Evolutionary conservation across 2,797 vertebrate species (phyloP).

Genomic region (Pitangus sulphuratus): DNA sequence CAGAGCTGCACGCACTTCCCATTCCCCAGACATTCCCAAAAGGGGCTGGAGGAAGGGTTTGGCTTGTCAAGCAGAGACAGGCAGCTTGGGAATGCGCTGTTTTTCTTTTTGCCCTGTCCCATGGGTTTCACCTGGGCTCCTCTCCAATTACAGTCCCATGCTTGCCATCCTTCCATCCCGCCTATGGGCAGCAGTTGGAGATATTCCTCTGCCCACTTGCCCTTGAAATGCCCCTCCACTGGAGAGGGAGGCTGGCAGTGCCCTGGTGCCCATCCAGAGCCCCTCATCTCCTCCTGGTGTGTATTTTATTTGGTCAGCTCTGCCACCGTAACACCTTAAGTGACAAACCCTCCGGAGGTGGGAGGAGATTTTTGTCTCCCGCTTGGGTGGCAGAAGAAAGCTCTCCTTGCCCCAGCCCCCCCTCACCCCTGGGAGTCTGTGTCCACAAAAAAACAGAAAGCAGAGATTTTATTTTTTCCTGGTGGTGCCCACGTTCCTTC

Average conservation of each 20-base stretch:
- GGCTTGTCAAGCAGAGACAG: neutral
- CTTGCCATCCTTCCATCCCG: neutral
- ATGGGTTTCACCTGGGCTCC: neutral
- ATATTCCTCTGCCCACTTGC: neutral
- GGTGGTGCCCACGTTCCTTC: neutral
- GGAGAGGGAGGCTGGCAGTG: neutral
- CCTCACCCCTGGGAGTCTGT: neutral
- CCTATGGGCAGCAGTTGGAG: neutral
- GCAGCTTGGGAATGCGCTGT: neutral
- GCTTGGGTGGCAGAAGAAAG: neutral
- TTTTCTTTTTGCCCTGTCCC: neutral
- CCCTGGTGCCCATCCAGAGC: neutral
- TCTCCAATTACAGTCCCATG: neutral
- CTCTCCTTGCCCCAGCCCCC: rapidly evolving
- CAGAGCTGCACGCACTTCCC: neutral
- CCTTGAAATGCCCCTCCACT: neutral
- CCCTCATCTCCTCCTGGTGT: neutral
- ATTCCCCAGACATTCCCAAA: neutral
- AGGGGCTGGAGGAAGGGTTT: slow-evolving; percentile 28
- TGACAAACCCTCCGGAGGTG: neutral
- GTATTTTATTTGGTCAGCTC: neutral
- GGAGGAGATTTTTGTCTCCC: neutral
- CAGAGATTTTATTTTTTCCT: neutral
- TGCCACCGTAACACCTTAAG: neutral
- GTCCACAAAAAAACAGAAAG: neutral